A percentile compares a stretch with the other conserved stretches of the same genome.
phyloP scores from a whole-genome alignment of 2,113 vertebrate species.

The Petromus typicus region DNA sequence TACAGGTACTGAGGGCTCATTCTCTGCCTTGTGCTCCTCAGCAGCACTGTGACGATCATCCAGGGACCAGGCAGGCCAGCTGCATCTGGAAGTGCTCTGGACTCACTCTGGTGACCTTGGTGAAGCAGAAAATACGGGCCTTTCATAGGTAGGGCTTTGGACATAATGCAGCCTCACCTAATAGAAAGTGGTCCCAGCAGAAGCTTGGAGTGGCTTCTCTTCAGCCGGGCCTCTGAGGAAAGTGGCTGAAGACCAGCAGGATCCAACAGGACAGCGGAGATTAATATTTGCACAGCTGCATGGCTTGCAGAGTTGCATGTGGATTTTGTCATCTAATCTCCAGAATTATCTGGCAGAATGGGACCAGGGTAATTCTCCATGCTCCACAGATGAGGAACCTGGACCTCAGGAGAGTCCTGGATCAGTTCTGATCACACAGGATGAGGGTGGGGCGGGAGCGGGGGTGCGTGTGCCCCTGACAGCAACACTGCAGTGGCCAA shows the following conservation, averaged over 20 bases:
- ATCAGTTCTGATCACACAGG: not conserved
- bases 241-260: not conserved
- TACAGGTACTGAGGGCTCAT: not conserved
- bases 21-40: too few relatives aligned
- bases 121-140: too few relatives aligned
- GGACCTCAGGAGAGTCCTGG: not conserved
- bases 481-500: too few relatives aligned
- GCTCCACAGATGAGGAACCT: not conserved
- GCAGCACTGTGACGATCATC: not conserved
- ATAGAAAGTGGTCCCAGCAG: not conserved
- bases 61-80: not conserved
- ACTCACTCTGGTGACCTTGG: not conserved
- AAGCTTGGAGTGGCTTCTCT: accelerated
- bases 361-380: not conserved
- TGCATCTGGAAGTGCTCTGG: too few relatives aligned
- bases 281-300: accelerated
- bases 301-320: accelerated
- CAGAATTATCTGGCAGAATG: not conserved
- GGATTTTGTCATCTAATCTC: not conserved
- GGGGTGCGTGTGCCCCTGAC: not conserved
- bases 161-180: too few relatives aligned
- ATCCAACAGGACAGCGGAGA: accelerated
- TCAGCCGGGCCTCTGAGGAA: not conserved
- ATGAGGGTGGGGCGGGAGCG: not conserved
- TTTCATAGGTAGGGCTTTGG: not conserved